Percentiles rank a stretch among this genome's conserved stretches.
phyloP scores from a whole-genome alignment of 2,113 vertebrate genomes.

The Platichthys stellatus region DNA sequence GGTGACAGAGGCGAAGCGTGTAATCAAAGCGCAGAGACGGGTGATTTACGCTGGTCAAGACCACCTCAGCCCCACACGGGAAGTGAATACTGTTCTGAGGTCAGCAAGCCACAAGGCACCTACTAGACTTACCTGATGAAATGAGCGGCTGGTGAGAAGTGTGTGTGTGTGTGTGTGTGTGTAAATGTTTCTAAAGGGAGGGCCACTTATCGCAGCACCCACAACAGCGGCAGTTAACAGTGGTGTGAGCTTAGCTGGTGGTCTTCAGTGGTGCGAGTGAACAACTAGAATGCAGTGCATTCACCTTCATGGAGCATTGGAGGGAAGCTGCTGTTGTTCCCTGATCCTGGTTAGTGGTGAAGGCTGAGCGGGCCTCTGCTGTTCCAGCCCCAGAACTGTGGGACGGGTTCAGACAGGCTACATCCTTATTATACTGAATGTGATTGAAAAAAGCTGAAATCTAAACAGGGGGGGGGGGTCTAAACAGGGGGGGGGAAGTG shows the following conservation, averaged over 20 bases:
- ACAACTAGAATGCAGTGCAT: neutral
- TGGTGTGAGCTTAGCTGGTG: constrained; percentile 57
- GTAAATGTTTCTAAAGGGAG: constrained; percentile 35
- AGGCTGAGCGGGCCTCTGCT: too few relatives aligned
- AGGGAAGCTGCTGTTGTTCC: neutral
- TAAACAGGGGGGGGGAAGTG: too few relatives aligned
- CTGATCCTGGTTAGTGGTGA: too few relatives aligned
- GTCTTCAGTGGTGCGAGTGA: constrained; percentile 28
- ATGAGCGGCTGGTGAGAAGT: constrained; percentile 53
- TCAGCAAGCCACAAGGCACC: constrained; percentile 66
- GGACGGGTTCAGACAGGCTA: too few relatives aligned
- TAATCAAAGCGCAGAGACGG: constrained; percentile 57
- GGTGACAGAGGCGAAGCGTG: constrained; percentile 61
- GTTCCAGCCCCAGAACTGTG: too few relatives aligned
- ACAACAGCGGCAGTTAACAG: constrained; percentile 54
- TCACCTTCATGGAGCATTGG: neutral
- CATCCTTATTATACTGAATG: too few relatives aligned
- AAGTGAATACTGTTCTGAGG: constrained; percentile 72
- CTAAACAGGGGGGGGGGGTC: too few relatives aligned
- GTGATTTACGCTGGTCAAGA: constrained; percentile 69
- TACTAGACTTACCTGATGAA: constrained; percentile 59
- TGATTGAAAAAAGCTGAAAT: neutral
- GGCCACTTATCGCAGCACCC: constrained; percentile 64
- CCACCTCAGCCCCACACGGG: constrained; percentile 58
- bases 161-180: constrained; percentile 26